Evolutionary conservation across 2,888 invertebrate species (phyloP).

Genomic region (Andrena marginata): DNA sequence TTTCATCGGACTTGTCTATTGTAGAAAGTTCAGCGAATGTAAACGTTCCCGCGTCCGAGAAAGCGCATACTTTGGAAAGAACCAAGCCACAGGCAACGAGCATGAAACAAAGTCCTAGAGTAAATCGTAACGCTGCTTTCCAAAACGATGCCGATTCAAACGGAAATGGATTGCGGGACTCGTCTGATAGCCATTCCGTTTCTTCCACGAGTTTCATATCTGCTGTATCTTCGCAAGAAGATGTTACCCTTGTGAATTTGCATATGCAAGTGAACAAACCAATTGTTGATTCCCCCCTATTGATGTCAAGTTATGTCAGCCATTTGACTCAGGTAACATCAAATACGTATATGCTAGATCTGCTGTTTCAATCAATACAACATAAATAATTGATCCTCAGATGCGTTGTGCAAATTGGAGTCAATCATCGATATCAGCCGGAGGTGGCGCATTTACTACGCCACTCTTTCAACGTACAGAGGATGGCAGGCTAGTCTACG

Average conservation of each 20-base stretch:
- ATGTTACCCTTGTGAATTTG: slow-evolving; percentile 95
- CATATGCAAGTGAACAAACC: slow-evolving; percentile 97
- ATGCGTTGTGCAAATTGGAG: slow-evolving; percentile 91
- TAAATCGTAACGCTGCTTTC: slow-evolving; percentile 72
- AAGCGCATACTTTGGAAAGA: slow-evolving; percentile 82
- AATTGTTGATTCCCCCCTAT: slow-evolving; percentile 96
- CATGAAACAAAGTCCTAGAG: slow-evolving; percentile 74
- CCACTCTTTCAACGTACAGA: slow-evolving; percentile 92
- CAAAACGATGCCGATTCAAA: slow-evolving; percentile 67
- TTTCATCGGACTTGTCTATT: slow-evolving; percentile 87
- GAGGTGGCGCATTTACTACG: slow-evolving; percentile 92
- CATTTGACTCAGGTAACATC: slow-evolving; percentile 93
- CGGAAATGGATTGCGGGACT: slow-evolving; percentile 84
- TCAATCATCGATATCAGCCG: slow-evolving; percentile 89
- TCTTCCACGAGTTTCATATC: slow-evolving; percentile 95
- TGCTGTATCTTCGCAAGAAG: slow-evolving; percentile 96
- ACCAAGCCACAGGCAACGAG: slow-evolving; percentile 74
- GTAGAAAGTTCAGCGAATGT: slow-evolving; percentile 82
- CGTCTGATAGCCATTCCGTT: slow-evolving; percentile 92
- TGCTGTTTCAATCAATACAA: neutral
- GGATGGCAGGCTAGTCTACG: slow-evolving; percentile 91
- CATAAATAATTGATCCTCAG: slow-evolving; percentile 71
- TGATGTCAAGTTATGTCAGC: slow-evolving; percentile 97
- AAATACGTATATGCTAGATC: neutral
- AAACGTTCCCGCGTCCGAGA: slow-evolving; percentile 75